Evolutionary conservation across 2,797 vertebrate genomes (phyloP).

Genomic region (Arrhamphus sclerolepis): DNA sequence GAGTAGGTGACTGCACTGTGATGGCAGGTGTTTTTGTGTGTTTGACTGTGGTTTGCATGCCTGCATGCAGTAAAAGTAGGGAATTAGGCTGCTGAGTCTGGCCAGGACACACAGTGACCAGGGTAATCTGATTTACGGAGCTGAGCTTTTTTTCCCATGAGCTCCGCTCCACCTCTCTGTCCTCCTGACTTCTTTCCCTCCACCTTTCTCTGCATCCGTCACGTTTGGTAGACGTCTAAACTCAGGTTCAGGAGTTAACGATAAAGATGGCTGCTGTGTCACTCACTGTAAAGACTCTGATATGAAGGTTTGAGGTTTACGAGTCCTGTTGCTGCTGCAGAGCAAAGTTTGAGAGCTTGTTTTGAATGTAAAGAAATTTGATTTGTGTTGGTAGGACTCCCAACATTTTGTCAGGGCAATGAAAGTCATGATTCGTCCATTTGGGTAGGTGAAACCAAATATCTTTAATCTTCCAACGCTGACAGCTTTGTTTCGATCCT

Average conservation of each 20-base stretch:
- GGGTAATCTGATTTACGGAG: conserved; percentile 58
- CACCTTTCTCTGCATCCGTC: conserved; percentile 32
- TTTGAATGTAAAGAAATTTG: too few species aligned
- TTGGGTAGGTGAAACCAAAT: too few species aligned
- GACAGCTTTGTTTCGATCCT: too few species aligned
- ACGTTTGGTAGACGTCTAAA: background rate
- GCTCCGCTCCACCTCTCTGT: background rate
- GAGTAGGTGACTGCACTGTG: too few species aligned
- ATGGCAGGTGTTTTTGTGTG: background rate
- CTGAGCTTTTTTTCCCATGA: conserved; percentile 36
- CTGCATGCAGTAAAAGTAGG: conserved; percentile 52
- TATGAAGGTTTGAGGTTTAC: too few species aligned
- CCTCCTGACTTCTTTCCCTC: background rate
- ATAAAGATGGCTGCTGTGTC: background rate
- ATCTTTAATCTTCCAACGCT: too few species aligned
- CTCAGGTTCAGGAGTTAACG: background rate
- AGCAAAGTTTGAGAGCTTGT: too few species aligned
- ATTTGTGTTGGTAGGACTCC: too few species aligned
- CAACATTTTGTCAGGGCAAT: too few species aligned
- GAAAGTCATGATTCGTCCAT: too few species aligned
- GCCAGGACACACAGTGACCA: conserved; percentile 32
- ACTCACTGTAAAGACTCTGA: too few species aligned
- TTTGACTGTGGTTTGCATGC: background rate
- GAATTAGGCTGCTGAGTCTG: conserved; percentile 54
- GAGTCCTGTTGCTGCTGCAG: too few species aligned